Evolutionary conservation across 1,140 invertebrate species (phyloP).

Genomic region (Eurosta solidaginis): DNA sequence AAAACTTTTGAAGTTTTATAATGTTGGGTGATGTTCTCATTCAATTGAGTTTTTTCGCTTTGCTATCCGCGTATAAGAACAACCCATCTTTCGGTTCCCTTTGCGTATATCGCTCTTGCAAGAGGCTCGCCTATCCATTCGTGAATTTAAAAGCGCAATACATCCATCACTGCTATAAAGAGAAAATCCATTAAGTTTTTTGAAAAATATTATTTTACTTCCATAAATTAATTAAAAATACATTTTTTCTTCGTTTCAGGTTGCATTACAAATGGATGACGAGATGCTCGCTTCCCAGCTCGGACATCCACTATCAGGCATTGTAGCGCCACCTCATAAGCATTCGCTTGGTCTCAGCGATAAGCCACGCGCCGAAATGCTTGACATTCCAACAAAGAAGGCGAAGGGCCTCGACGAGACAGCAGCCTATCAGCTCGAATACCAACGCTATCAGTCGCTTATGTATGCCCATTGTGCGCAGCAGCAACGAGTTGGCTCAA

Average conservation of each 20-base stretch:
- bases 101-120: no score
- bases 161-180: no score
- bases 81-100: no score
- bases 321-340: conserved; percentile 36
- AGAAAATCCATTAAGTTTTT: no score
- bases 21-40: no score
- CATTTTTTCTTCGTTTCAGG: conserved; percentile 38
- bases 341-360: conserved; percentile 37
- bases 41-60: no score
- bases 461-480: conserved; percentile 55
- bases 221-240: background rate
- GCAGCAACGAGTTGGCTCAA: conserved; percentile 40
- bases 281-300: conserved; percentile 35
- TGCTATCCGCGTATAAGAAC: no score
- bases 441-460: conserved; percentile 47
- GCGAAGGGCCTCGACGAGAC: conserved; percentile 39
- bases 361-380: conserved; percentile 59
- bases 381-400: conserved; percentile 64
- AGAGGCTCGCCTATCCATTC: no score
- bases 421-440: conserved; percentile 43
- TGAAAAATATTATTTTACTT: no score
- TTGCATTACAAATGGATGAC: conserved; percentile 50
- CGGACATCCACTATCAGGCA: conserved; percentile 34
- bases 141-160: no score
- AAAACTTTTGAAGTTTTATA: no score